Evolutionary conservation across 1,140 invertebrate genomes (phyloP), one percentile per base, ranked within the genome.

Genomic region (Sarcophaga peregrina): DNA sequence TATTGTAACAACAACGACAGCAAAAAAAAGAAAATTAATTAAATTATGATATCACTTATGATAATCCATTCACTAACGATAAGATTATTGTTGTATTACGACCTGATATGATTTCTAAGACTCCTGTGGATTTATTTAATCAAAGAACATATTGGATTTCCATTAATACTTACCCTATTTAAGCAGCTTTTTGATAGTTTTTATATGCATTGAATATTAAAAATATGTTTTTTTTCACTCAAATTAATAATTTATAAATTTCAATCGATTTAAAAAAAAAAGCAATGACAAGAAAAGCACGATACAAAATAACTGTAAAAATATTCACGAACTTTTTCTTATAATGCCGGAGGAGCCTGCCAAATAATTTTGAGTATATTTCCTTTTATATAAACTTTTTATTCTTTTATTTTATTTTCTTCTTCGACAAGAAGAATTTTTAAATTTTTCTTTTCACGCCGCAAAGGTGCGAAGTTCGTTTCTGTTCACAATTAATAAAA

Each of bases 391-490:
- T 13, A 5, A 62, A 62, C 15, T n/a, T 17, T 37, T 62, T 62
- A 17, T 62, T 13, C 15, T 8, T n/a, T 62, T 17, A 62, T 6
- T 62, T 62, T 6, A 62, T 15, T 62, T 62, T n/a, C 13, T 52
- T 5, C 5, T 52, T 52, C 8, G n/a, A 52, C 50, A 52, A 52
- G 17, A 17, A n/a, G 7, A 17, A 62, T 68, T 68, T 68, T 20
- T 68, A 17, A 68, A 68, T 25, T 68, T 68, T 37, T 37, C 25
- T 37, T 68, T 20, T 68, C n/a, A 68, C 17, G 62, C 62, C n/a
- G n/a, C 20, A 20, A 68, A 68, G 17, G 62, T 68, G 62, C 62
- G 62, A 68, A 68, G 62, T 68, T 68, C 62, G 62, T n/a, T 68
- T 37, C 20, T 68, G 62, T 68, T 17, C 8, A 68, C 17, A 58